Evolutionary conservation across 2,888 invertebrate species (phyloP).

Genomic region (Poecilus cupreus): DNA sequence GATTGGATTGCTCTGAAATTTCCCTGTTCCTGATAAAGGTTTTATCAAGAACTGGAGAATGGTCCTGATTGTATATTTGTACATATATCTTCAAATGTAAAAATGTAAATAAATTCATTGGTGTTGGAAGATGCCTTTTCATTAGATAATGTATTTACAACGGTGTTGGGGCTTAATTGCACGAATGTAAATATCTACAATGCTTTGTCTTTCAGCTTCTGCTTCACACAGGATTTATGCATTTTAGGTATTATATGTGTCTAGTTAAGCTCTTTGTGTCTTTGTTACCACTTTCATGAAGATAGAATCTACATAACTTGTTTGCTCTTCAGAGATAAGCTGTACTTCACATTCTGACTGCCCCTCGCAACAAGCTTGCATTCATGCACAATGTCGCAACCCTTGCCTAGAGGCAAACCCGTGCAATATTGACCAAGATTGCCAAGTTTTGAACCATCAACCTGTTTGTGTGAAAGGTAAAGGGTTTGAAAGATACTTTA

Average conservation of each 20-base stretch:
- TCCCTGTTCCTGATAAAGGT: background rate
- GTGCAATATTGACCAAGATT: conserved; percentile 84
- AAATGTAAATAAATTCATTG: conserved; percentile 44
- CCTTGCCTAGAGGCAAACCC: conserved; percentile 86
- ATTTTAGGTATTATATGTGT: conserved; percentile 19
- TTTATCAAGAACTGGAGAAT: background rate
- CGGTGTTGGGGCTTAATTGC: conserved; percentile 43
- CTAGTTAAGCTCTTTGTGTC: background rate
- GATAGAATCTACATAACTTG: conserved; percentile 27
- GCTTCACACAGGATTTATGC: conserved; percentile 27
- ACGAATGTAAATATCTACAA: conserved; percentile 52
- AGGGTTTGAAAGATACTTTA: background rate
- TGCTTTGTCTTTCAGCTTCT: conserved; percentile 54
- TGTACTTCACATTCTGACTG: conserved; percentile 89
- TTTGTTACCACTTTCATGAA: background rate
- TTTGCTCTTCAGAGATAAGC: conserved; percentile 79
- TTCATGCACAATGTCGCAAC: conserved; percentile 86
- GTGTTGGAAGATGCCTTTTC: conserved; percentile 55
- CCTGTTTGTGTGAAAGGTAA: conserved; percentile 89
- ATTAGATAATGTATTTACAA: conserved; percentile 16
- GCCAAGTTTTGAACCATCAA: conserved; percentile 88
- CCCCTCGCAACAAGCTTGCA: conserved; percentile 84
- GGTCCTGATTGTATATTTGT: conserved; percentile 33
- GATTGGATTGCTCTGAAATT: too few relatives aligned
- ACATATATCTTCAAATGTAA: conserved; percentile 40